A percentile compares a stretch with the other conserved stretches of the same genome.
These are phyloP conservation scores for Amblyjoppa proteus DNA, from an alignment of 2,888 invertebrate genomes.

Conservation along the genomic window DNA sequence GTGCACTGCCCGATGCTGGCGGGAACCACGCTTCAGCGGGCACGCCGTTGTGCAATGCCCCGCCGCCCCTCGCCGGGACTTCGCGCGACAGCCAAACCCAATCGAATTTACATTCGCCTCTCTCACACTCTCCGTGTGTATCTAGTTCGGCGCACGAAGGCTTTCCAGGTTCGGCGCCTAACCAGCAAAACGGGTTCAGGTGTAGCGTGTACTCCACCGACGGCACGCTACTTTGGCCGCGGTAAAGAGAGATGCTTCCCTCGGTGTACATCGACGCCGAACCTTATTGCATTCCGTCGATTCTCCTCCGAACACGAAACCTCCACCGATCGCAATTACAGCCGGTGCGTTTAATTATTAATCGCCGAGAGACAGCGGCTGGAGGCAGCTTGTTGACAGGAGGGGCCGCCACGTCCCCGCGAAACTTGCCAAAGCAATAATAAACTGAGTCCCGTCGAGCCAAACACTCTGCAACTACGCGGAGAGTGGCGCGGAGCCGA, in stretches of 20 bases:
- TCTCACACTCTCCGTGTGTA: slow-evolving; percentile 49
- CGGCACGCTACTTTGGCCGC: slow-evolving; percentile 18
- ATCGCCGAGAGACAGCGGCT: neutral
- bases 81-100: slow-evolving; percentile 62
- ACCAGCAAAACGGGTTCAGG: slow-evolving; percentile 20
- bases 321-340: slow-evolving; percentile 23
- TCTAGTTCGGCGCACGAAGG: slow-evolving; percentile 60
- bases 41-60: slow-evolving; percentile 52
- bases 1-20: slow-evolving; percentile 36
- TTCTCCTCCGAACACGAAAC: slow-evolving; percentile 9
- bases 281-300: slow-evolving; percentile 36
- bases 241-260: neutral
- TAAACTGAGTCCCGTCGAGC: slow-evolving; percentile 11
- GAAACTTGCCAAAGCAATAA: slow-evolving; percentile 26
- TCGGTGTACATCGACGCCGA: neutral
- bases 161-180: slow-evolving; percentile 31
- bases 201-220: slow-evolving; percentile 11
- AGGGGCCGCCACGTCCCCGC: neutral
- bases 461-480: neutral
- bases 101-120: slow-evolving; percentile 67
- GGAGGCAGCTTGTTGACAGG: slow-evolving; percentile 3
- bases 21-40: slow-evolving; percentile 51
- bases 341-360: slow-evolving; percentile 29
- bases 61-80: slow-evolving; percentile 4
- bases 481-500: neutral